Percentiles rank a stretch among this genome's conserved stretches.
These are phyloP conservation scores for Gobio occitaniae DNA, from an alignment of 2,797 vertebrate species.

Conservation along the genomic window DNA sequence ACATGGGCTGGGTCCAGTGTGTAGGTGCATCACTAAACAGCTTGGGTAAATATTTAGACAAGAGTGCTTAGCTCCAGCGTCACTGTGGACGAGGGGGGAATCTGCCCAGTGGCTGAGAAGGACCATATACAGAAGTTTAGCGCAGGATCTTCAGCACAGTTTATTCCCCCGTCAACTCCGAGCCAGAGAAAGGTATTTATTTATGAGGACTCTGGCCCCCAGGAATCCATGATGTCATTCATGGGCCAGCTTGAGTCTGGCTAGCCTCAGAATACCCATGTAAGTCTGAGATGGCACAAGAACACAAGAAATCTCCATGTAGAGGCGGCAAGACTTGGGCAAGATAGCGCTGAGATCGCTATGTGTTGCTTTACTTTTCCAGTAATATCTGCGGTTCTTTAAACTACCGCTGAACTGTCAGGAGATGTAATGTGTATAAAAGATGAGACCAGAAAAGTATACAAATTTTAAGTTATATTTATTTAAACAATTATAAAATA, in stretches of 20 bases:
- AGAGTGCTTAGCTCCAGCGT: constrained; percentile 71
- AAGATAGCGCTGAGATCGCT: constrained; percentile 2
- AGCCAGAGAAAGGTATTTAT: constrained; percentile 53
- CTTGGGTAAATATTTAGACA: constrained; percentile 80
- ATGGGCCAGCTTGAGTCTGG: constrained; percentile 55
- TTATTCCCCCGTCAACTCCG: constrained; percentile 18
- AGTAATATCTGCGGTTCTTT: constrained; percentile 26
- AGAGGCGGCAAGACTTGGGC: constrained; percentile 1
- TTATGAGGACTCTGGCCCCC: constrained; percentile 57
- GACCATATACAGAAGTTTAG: constrained; percentile 79
- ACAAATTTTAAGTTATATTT: too few species aligned
- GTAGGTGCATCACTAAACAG: constrained; percentile 75
- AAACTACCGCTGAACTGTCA: constrained; percentile 50
- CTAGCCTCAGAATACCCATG: constrained; percentile 43
- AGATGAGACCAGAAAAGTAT: not conserved
- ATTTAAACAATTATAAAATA: too few species aligned
- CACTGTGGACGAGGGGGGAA: constrained; percentile 59
- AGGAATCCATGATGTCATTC: constrained; percentile 65
- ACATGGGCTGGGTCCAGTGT: constrained; percentile 65
- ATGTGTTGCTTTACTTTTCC: constrained; percentile 23
- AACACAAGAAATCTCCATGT: constrained; percentile 28
- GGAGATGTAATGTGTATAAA: constrained; percentile 30
- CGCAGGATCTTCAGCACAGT: constrained; percentile 11
- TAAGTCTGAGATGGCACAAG: constrained; percentile 38
- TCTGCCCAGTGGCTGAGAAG: constrained; percentile 61